Conservation (phyloP, 1,140 invertebrate species). For the Drosophila seguyi region DNA sequence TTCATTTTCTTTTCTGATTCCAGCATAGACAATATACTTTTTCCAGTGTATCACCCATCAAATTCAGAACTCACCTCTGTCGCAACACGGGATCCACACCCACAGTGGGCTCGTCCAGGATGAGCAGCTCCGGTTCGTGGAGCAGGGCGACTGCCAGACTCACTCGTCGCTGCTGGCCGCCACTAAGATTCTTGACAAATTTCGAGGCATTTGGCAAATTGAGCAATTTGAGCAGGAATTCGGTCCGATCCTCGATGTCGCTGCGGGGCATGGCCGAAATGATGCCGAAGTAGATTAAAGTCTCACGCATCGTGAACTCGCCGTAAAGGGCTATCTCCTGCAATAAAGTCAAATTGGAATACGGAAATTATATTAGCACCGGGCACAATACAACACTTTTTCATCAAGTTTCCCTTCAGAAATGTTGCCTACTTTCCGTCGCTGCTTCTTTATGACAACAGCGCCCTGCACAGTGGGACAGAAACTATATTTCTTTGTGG, state of each 20-base stretch:
- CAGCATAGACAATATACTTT: not conserved
- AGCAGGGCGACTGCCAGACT: constrained; percentile 95
- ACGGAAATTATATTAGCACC: constrained; percentile 27
- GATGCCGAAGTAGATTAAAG: constrained; percentile 96
- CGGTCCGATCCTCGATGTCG: constrained; percentile 91
- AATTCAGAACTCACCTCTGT: constrained; percentile 88
- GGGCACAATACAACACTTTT: not conserved
- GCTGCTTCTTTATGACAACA: constrained; percentile 34
- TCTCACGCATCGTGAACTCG: constrained; percentile 96
- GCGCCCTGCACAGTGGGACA: too few species aligned
- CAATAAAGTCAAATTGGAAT: constrained; percentile 51
- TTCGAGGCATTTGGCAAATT: constrained; percentile 89
- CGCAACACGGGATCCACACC: constrained; percentile 97
- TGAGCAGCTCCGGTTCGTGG: constrained; percentile 95
- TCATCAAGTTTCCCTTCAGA: constrained; percentile 3
- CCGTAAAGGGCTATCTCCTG: constrained; percentile 96
- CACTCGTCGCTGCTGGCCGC: constrained; percentile 95
- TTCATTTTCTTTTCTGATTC: fast-evolving
- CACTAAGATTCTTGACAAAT: constrained; percentile 94
- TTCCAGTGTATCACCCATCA: constrained; percentile 46
- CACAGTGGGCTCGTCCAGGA: constrained; percentile 97
- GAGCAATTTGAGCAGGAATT: constrained; percentile 92
- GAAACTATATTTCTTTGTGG: not conserved
- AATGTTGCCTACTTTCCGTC: constrained; percentile 24
- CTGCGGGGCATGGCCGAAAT: constrained; percentile 92